Base-by-base conservation (phyloP, 2,797 vertebrate species). In the Adrianichthys oophorus region DNA sequence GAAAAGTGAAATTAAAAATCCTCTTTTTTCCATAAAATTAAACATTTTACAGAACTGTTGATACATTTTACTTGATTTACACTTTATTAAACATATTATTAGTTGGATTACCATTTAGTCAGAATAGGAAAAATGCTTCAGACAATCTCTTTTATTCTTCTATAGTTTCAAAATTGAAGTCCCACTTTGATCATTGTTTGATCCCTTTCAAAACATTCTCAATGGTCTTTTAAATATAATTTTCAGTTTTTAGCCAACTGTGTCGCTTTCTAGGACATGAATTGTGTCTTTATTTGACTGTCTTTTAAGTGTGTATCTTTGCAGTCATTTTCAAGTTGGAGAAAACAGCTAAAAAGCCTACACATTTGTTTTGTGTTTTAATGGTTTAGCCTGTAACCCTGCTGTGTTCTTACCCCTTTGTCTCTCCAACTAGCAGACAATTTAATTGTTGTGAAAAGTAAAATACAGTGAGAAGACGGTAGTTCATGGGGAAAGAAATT, bases 281-380 rank as follows among this genome's bases (percentile, higher is more conserved):
- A 71, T 48, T 5, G 48, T 72, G 59, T 42, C 50, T 47, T 19
- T 67, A 26, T 44, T 74, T 15, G 4, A 53, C 62, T 62, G n/a
- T 45, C 69, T 77, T 57, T 61, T 26, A 67, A 61, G 68, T 70
- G 82, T 65, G 66, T 73, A 77, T 62, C 59, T 56, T 81, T 75
- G 74, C 69, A 74, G 82, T 66, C 19, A 53, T 65, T 77, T 67
- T 70, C 75, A 74, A 85, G 72, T 78, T 65, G 26, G 53, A 83
- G 77, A 64, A 72, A 60, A 60, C 64, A 71, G 54, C 61, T 62
- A 43, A 81, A 80, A 82, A 74, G 54, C 64, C 62, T 57, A 70
- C 78, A 75, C 82, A 73, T 84, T 84, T 79, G 78, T 60, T 52
- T 37, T 59, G 56, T 52, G 51, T 74, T 52, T 55, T 21, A 71